A percentile compares a stretch with the other conserved stretches of the same genome.
Conservation (phyloP, 2,113 vertebrate species). For the Gambusia affinis region DNA sequence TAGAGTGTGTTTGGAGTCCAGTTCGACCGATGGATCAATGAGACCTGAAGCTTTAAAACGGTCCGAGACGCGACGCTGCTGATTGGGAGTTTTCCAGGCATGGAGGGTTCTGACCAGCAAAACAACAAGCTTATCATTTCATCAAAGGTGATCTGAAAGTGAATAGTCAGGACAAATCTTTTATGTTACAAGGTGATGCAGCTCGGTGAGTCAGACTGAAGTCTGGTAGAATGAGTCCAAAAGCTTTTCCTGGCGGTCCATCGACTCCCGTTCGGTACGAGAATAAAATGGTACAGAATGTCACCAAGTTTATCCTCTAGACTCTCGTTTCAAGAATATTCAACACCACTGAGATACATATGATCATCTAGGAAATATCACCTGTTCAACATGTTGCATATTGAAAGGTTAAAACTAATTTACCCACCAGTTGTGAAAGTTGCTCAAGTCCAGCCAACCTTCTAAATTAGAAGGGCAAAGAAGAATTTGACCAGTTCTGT, state of each 20-base stretch:
- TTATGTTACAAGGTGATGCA: neutral
- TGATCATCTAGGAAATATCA: neutral
- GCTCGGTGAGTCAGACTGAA: neutral
- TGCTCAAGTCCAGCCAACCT: no score
- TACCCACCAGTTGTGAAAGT: neutral
- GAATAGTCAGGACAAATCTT: neutral
- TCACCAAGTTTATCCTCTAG: neutral
- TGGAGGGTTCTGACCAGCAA: neutral
- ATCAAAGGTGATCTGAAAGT: neutral
- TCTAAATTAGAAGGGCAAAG: neutral
- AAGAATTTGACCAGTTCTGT: neutral
- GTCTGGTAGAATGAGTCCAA: neutral
- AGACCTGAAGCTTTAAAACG: neutral
- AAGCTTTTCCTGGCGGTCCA: neutral
- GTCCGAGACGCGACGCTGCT: neutral
- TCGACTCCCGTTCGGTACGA: neutral
- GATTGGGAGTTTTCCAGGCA: no score
- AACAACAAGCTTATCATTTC: neutral
- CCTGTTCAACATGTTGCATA: neutral
- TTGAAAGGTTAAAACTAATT: neutral
- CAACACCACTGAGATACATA: neutral
- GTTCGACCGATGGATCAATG: neutral
- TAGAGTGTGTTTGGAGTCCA: no score
- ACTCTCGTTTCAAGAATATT: neutral
- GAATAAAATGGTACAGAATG: neutral